Base-by-base conservation (phyloP, 2,888 invertebrate genomes). In the Ectropis crepuscularia region DNA sequence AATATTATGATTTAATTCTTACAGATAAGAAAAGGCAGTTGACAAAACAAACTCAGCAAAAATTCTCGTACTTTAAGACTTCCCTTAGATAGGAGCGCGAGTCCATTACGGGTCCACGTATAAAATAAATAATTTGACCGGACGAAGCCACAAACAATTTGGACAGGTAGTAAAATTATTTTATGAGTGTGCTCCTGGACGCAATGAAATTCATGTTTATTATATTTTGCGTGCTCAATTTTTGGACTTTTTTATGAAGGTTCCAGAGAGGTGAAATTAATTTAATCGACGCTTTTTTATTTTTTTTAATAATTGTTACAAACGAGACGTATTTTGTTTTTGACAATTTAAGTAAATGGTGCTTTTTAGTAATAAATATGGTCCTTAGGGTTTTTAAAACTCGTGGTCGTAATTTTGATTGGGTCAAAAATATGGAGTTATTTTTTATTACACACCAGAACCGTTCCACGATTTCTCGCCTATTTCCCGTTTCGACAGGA, bases 81-180 rank as follows among this genome's bases (percentile, higher is more conserved):
- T 53, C 42, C 43, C 41, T 38, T 39, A 28, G n/a, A 51, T 39
- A 53, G 43, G 6, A 39, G 12, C 16, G 9, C 39, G 12, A 8
- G 12, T 39, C 10, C 51, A n/a, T 10, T 16, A 38, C 37, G 39
- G 7, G 39, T 28, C 39, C 39, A 9, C 7, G 39, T 28, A 41
- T 28, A 50, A 50, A 57, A 50, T 42, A 50, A 50, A 50, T 50
- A 42, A 57, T 57, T 60, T 48, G 50, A 43, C 60, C 60, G 51
- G 51, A 60, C 60, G 57, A 57, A 60, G 53, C 64, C 60, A 48
- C 60, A 53, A 57, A 61, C 53, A 64, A 60, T 57, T 64, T 57
- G 53, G 43, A 51, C 60, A 60, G 57, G 64, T 60, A 48, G 57
- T 60, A 64, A 64, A 64, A 63, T 48, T 12, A 64, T 53, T 60